Percentiles rank a stretch among this genome's conserved stretches.
These are phyloP conservation scores for Natrix natrix DNA, from an alignment of 2,797 vertebrate species.

Conservation along the genomic window DNA sequence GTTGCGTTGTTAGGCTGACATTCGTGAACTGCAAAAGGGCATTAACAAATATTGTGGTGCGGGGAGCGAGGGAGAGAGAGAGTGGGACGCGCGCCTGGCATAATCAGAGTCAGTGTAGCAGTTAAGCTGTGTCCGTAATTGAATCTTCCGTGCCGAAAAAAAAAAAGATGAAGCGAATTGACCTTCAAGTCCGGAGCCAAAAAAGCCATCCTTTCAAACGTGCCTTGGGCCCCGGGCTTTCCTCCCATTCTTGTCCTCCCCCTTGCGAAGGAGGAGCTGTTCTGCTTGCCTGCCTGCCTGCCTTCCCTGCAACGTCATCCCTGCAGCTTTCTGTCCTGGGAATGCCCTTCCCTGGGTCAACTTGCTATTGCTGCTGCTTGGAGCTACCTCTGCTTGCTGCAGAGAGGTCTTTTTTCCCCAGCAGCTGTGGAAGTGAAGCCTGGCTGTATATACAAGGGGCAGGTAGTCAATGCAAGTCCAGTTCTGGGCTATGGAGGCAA, in stretches of 20 bases:
- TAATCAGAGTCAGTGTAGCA: not conserved
- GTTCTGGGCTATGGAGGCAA: not conserved
- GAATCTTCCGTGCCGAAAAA: not conserved
- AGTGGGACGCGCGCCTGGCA: not conserved
- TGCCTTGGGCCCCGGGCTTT: not conserved
- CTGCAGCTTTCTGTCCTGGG: not conserved
- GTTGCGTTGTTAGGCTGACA: not conserved
- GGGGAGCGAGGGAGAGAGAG: not conserved
- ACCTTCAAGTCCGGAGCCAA: not conserved
- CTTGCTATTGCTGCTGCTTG: not conserved
- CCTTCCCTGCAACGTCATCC: conserved; percentile 3
- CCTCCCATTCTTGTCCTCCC: not conserved
- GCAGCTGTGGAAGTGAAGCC: not conserved
- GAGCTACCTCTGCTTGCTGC: not conserved
- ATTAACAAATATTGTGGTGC: not conserved
- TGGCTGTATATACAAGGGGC: not conserved
- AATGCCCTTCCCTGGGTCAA: not conserved
- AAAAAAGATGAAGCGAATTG: not conserved
- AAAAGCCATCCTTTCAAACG: not conserved
- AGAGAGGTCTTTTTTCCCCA: not conserved
- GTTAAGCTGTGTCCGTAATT: not conserved
- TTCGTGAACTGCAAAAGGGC: not conserved
- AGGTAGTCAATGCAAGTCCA: not conserved
- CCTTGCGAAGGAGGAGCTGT: not conserved
- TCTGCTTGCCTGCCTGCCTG: not conserved